These are phyloP conservation scores for Drepanosiphum platanoidis DNA, from an alignment of 2,888 invertebrate species.

Conservation along the genomic window DNA sequence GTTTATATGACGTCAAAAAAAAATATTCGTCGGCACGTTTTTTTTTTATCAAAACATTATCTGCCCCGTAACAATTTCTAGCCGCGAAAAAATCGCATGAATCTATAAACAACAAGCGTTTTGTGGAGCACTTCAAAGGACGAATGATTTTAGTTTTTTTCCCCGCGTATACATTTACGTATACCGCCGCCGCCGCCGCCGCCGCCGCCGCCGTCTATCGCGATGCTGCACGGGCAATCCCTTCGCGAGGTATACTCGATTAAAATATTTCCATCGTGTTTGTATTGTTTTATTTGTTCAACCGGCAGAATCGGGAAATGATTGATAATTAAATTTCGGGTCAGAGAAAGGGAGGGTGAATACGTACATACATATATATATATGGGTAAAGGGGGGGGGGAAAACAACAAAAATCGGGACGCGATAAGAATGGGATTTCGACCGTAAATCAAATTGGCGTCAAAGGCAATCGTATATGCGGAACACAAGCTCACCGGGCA, in stretches of 20 bases:
- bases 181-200: background rate
- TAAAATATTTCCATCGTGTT: constrained; percentile 53
- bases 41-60: too few relatives aligned
- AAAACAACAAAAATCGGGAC: constrained; percentile 43
- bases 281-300: constrained; percentile 55
- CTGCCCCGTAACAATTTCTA: too few relatives aligned
- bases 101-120: too few relatives aligned
- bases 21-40: too few relatives aligned
- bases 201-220: background rate
- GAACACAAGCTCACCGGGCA: constrained; percentile 48
- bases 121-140: background rate
- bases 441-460: constrained; percentile 59
- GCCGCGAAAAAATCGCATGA: too few relatives aligned
- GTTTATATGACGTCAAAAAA: too few relatives aligned
- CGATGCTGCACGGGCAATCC: background rate
- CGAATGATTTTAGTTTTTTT: background rate
- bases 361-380: background rate
- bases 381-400: background rate
- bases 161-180: background rate
- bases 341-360: background rate
- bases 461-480: constrained; percentile 60
- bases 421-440: constrained; percentile 55
- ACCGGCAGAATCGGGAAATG: constrained; percentile 12
- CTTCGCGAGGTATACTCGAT: constrained; percentile 25
- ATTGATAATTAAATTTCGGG: constrained; percentile 56